Percentiles rank a stretch among this genome's conserved stretches.
Evolutionary conservation across 2,797 vertebrate genomes (phyloP).

Genomic region (Halcyon smyrnensis): DNA sequence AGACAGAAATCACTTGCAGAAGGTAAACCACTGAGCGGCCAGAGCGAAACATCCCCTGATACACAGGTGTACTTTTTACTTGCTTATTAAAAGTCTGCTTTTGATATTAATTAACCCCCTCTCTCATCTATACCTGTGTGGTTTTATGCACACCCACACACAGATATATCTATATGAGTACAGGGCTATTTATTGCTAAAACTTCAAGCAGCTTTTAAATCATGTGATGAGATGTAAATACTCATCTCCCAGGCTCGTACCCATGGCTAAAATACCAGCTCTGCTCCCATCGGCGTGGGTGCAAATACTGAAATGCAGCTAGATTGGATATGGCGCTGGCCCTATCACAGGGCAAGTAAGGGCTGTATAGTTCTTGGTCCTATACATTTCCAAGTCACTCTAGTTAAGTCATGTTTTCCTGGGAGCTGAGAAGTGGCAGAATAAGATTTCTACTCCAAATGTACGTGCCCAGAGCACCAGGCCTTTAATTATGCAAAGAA

Average conservation of each 20-base stretch:
- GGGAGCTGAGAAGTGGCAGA: background rate
- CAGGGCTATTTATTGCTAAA: background rate
- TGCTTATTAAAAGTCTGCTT: background rate
- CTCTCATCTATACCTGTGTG: background rate
- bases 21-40: background rate
- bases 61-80: background rate
- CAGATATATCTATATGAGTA: background rate
- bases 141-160: background rate
- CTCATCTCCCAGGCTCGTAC: background rate
- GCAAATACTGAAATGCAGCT: background rate
- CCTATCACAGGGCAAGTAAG: background rate
- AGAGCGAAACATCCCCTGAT: background rate
- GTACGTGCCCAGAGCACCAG: background rate
- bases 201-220: background rate
- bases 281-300: background rate
- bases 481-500: conserved; percentile 30
- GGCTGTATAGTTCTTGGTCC: background rate
- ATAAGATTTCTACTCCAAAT: background rate
- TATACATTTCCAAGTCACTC: background rate
- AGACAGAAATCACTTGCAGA: background rate
- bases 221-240: background rate
- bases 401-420: background rate
- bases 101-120: background rate
- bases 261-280: background rate
- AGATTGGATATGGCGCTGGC: background rate